Base-by-base conservation (phyloP, 2,113 vertebrate genomes). In the Tachuris rubrigastra region DNA sequence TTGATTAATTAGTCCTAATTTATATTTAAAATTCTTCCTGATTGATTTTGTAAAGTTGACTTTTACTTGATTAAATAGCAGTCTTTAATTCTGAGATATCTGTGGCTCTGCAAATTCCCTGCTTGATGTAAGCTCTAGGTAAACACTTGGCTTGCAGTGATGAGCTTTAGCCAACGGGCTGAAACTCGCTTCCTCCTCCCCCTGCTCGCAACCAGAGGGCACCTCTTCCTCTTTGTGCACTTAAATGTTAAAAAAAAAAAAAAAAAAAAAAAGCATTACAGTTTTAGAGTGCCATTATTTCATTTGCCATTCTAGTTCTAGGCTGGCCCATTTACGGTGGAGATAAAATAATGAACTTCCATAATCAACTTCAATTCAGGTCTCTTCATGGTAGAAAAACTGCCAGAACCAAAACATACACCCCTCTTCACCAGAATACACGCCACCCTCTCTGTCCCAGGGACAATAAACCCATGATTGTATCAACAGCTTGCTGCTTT, bases 1-100 rank as follows among this genome's bases (percentile, higher is more conserved):
- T 65, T 96, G 83, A 96, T 96, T 96, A 94, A 96, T 97, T 96
- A 95, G 56, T 74, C 68, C 69, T 95, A 95, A 96, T 92, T 96
- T 93, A 89, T 93, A 89, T 94, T 96, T 97, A 35, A 95, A 92
- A 94, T 82, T 76, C 86, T 94, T 96, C 92, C 90, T 88, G 92
- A 69, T 9, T 95, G 84, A 87, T 86, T 95, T 92, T 92, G 82
- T 91, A 53, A 92, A 89, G 62, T 76, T 93, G 73, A 39, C 69
- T 97, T 92, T 91, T 93, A 23, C 90, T 95, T 97, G 96, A 96
- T 96, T 97, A 97, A 93, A 85, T 17, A 95, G 62, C 84, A 93
- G 80, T 31, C 41, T 94, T 81, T 97, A 68, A 96, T 96, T 93
- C 55, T 27, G 93, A 88, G 93, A 39, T 96, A 96, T 97, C 96